Conservation (phyloP, 2,113 vertebrate genomes). For the Phalacrocorax pelagicus region DNA sequence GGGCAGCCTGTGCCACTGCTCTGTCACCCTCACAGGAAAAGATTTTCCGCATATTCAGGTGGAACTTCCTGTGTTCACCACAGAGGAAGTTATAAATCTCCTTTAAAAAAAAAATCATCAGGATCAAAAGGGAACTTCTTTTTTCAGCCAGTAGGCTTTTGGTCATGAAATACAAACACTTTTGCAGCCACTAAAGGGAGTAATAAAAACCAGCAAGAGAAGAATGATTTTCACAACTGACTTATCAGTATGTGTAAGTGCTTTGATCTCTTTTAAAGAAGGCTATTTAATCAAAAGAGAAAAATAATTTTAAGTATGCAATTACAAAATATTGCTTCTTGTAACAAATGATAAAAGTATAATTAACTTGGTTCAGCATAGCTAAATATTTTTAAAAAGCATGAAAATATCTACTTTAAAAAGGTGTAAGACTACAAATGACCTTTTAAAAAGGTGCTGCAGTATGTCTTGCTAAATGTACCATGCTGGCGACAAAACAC, state of each 20-base stretch:
- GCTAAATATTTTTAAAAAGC: slow-evolving; percentile 68
- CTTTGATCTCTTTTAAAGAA: slow-evolving; percentile 41
- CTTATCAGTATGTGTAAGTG: slow-evolving; percentile 33
- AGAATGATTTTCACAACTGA: slow-evolving; percentile 33
- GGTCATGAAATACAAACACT: background rate
- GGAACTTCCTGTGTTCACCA: background rate
- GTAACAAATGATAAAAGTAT: slow-evolving; percentile 69
- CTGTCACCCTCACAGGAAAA: too few relatives aligned
- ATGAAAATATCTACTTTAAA: slow-evolving; percentile 67
- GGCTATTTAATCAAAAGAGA: slow-evolving; percentile 69
- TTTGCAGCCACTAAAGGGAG: slow-evolving; percentile 3
- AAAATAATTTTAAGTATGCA: slow-evolving; percentile 75
- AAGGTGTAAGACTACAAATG: slow-evolving; percentile 58
- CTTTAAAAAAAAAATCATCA: background rate
- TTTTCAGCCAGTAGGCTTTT: slow-evolving; percentile 6
- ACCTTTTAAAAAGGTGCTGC: slow-evolving; percentile 57
- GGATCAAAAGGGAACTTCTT: background rate
- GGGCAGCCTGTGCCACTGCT: too few relatives aligned
- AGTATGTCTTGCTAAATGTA: slow-evolving; percentile 48
- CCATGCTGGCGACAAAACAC: slow-evolving; percentile 51
- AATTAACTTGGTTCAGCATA: slow-evolving; percentile 68
- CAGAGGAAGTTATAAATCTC: background rate
- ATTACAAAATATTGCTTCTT: slow-evolving; percentile 76
- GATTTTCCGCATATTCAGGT: too few relatives aligned
- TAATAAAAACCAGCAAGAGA: slow-evolving; percentile 8